A percentile compares a stretch with the other conserved stretches of the same genome.
These are phyloP conservation scores for Herpetotheres cachinnans DNA, from an alignment of 2,113 vertebrate genomes.

Conservation along the genomic window DNA sequence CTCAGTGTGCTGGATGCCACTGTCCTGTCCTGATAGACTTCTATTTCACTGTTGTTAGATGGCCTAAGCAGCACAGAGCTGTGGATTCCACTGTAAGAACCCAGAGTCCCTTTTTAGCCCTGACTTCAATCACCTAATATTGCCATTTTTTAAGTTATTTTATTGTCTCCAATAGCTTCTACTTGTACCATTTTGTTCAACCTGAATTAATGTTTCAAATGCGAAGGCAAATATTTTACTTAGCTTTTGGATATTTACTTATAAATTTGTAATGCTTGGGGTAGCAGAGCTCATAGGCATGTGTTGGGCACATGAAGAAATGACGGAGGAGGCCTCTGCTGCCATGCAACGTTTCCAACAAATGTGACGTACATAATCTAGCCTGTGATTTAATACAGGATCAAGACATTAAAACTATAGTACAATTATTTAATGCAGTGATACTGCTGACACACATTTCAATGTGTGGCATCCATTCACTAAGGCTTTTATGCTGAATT, in stretches of 20 bases:
- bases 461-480: neutral
- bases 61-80: neutral
- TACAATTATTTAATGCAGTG: neutral
- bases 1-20: neutral
- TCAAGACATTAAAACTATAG: neutral
- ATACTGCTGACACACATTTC: neutral
- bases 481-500: neutral
- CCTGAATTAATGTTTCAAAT: constrained; percentile 51
- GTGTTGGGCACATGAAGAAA: neutral
- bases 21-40: neutral
- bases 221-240: neutral
- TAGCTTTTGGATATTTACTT: neutral
- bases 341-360: neutral
- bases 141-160: neutral
- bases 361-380: neutral
- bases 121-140: neutral
- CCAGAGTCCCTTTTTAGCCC: neutral
- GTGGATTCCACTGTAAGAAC: neutral
- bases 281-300: neutral
- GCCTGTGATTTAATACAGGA: neutral
- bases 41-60: neutral
- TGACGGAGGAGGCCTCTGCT: neutral
- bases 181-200: neutral
- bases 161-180: neutral
- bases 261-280: neutral